phyloP scores from a whole-genome alignment of 64 coral and sea anemone genomes.

The Pocillopora damicornis region DNA sequence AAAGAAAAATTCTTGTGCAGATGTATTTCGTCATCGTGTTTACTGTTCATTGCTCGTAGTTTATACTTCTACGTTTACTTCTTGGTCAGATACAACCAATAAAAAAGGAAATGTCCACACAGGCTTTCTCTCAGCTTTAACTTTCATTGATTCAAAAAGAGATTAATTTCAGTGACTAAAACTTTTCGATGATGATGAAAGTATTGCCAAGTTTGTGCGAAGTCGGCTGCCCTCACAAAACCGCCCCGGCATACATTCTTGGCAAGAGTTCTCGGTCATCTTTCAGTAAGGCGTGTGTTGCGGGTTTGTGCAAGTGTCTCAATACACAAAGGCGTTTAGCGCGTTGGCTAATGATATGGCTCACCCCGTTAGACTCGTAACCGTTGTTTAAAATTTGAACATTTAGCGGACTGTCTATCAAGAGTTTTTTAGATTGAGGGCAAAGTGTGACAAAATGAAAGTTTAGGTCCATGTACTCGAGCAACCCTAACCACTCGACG shows the following conservation, averaged over 20 bases:
- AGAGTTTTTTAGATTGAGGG: neutral
- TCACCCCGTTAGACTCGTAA: neutral
- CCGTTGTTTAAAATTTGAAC: neutral
- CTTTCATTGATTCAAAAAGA: neutral
- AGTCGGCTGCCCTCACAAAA: neutral
- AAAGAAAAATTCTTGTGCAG: neutral
- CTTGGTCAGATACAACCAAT: neutral
- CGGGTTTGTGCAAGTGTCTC: neutral
- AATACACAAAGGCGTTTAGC: conserved; percentile 5
- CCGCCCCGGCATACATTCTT: neutral
- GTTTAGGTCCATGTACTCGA: neutral
- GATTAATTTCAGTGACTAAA: neutral
- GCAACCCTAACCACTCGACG: neutral
- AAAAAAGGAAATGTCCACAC: neutral
- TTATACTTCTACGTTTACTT: no score
- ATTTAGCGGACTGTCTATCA: neutral
- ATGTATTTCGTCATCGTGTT: no score
- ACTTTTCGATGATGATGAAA: neutral
- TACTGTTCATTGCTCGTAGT: no score
- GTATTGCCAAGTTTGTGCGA: neutral
- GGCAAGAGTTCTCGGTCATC: neutral
- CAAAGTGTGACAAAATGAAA: neutral
- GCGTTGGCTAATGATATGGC: conserved; percentile 22
- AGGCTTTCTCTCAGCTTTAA: neutral
- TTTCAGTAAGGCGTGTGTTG: conserved; percentile 13